phyloP scores from a whole-genome alignment of 2,888 invertebrate species.

The Cabera pusaria region DNA sequence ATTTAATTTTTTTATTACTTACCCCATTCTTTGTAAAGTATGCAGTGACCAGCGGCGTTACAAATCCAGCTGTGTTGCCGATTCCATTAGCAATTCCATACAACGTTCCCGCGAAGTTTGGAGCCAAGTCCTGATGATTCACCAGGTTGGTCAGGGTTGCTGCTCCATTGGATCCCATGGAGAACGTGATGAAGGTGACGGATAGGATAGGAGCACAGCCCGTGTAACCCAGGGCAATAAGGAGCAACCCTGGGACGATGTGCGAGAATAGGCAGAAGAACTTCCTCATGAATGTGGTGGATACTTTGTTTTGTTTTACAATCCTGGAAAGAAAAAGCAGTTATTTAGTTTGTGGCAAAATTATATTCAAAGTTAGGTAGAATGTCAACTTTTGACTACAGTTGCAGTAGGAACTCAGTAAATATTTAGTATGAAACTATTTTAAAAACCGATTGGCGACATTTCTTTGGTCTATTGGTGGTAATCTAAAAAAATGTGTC shows the following conservation, averaged over 20 bases:
- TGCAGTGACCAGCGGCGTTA: conserved; percentile 88
- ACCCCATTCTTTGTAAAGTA: conserved; percentile 84
- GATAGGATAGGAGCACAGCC: conserved; percentile 86
- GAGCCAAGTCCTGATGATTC: conserved; percentile 89
- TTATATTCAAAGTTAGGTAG: too few relatives aligned
- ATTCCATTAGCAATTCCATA: conserved; percentile 91
- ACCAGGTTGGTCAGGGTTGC: conserved; percentile 85
- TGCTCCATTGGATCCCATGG: conserved; percentile 86
- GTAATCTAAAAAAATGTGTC: too few relatives aligned
- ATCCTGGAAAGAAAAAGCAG: conserved; percentile 65
- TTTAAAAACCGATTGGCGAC: too few relatives aligned
- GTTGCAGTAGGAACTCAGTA: too few relatives aligned
- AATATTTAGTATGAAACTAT: too few relatives aligned
- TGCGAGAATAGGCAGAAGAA: conserved; percentile 86
- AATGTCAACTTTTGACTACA: too few relatives aligned
- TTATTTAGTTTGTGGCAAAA: too few relatives aligned
- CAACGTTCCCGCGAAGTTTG: conserved; percentile 89
- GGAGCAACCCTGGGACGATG: conserved; percentile 75
- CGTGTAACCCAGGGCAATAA: conserved; percentile 82
- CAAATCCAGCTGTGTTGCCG: conserved; percentile 88
- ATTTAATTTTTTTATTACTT: conserved; percentile 44
- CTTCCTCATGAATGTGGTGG: conserved; percentile 84
- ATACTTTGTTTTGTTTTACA: conserved; percentile 68
- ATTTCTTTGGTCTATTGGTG: too few relatives aligned
- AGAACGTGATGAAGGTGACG: conserved; percentile 86